These are phyloP conservation scores for Toxotes chatareus DNA, from an alignment of 2,113 vertebrate species.

Conservation along the genomic window DNA sequence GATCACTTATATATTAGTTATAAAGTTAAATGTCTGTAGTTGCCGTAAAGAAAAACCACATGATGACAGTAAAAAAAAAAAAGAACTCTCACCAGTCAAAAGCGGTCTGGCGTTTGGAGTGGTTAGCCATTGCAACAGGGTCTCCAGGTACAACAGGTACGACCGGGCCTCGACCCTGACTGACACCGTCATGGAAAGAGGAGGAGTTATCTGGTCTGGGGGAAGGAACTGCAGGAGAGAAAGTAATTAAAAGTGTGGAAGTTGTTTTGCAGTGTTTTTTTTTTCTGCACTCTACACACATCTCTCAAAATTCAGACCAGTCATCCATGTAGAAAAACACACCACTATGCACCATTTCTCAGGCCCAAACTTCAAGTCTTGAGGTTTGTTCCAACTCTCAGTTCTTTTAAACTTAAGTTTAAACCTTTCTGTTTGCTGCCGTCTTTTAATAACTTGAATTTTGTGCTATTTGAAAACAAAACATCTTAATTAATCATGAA, in stretches of 20 bases:
- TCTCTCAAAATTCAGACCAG: too few relatives aligned
- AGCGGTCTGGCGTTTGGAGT: constrained; percentile 94
- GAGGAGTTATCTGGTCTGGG: constrained; percentile 96
- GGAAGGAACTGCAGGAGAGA: constrained; percentile 88
- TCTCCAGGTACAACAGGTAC: constrained; percentile 85
- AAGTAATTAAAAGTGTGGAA: background rate
- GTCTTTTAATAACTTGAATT: too few relatives aligned
- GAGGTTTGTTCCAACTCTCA: too few relatives aligned
- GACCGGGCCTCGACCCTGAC: constrained; percentile 87
- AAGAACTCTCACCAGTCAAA: constrained; percentile 93
- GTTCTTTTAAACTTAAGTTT: too few relatives aligned
- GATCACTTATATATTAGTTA: too few relatives aligned
- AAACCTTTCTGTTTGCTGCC: too few relatives aligned
- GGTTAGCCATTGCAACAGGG: constrained; percentile 88
- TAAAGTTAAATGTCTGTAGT: background rate
- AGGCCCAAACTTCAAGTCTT: too few relatives aligned
- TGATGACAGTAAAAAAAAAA: background rate
- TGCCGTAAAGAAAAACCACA: background rate
- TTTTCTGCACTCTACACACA: background rate
- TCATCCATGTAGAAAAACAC: too few relatives aligned
- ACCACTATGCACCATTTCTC: too few relatives aligned
- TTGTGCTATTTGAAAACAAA: too few relatives aligned
- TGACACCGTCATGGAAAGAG: constrained; percentile 91
- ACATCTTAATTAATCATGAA: too few relatives aligned
- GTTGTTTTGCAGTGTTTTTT: background rate